Percentiles rank a stretch among this genome's conserved stretches.
Evolutionary conservation across 64 coral and sea anemone species (phyloP).

Genomic region (Stylophora pistillata): DNA sequence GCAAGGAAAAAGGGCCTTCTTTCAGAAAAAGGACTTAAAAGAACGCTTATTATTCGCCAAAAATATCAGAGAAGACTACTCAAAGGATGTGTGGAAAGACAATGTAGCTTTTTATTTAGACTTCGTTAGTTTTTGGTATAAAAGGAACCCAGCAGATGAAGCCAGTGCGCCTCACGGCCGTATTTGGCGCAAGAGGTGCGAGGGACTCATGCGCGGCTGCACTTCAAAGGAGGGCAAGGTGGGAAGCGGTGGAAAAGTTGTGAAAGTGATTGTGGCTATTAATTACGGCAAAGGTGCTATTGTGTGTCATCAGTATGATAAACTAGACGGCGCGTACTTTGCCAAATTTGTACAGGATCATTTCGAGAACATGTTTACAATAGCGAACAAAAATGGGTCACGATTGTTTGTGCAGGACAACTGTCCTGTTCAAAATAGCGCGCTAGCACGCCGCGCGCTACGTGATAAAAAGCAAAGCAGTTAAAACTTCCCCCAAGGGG

Average conservation of each 20-base stretch:
- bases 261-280: slow-evolving; percentile 51
- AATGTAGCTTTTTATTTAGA: too few relatives aligned
- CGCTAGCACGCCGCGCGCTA: slow-evolving; percentile 8
- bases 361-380: slow-evolving; percentile 18
- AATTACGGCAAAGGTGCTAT: slow-evolving; percentile 26
- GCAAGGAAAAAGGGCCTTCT: neutral
- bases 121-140: too few relatives aligned
- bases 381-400: slow-evolving; percentile 15
- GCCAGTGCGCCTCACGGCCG: slow-evolving; percentile 2
- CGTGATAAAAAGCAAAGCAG: neutral
- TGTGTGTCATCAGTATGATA: slow-evolving; percentile 41
- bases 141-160: too few relatives aligned
- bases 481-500: slow-evolving; percentile 14
- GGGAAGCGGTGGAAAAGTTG: slow-evolving; percentile 39
- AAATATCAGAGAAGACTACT: slow-evolving; percentile 1
- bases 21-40: slow-evolving; percentile 1
- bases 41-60: neutral
- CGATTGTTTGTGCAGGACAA: too few relatives aligned
- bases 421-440: too few relatives aligned
- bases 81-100: slow-evolving; percentile 12
- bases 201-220: slow-evolving; percentile 7
- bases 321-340: slow-evolving; percentile 24
- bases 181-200: slow-evolving; percentile 15
- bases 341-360: slow-evolving; percentile 16
- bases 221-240: slow-evolving; percentile 29